Evolutionary conservation across 2,113 vertebrate genomes (phyloP).

Genomic region (Setophaga coronata): DNA sequence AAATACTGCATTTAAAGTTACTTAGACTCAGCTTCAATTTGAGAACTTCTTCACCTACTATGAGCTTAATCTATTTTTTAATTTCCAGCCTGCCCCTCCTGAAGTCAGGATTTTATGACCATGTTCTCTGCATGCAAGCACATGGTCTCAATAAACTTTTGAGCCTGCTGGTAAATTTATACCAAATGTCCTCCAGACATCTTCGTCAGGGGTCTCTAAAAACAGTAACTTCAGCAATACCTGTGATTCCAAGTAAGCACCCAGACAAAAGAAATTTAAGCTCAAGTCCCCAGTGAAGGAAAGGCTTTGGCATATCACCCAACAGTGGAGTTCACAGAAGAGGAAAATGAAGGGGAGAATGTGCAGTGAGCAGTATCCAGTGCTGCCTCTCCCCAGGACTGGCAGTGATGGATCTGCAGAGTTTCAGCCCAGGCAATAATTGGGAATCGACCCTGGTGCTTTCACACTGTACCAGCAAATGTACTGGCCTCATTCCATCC

Average conservation of each 20-base stretch:
- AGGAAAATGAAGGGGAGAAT: not conserved
- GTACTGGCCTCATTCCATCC: not conserved
- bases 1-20: not conserved
- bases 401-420: not conserved
- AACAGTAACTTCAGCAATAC: not conserved
- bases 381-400: not conserved
- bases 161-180: not conserved
- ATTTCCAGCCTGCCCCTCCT: not conserved
- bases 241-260: not conserved
- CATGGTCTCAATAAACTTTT: not conserved
- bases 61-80: not conserved
- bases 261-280: not conserved
- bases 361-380: not conserved
- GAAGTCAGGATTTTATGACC: not conserved
- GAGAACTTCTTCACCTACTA: not conserved
- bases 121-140: constrained; percentile 15
- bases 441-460: not conserved
- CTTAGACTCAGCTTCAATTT: not conserved
- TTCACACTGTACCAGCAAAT: not conserved
- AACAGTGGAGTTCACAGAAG: not conserved
- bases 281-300: not conserved
- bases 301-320: not conserved
- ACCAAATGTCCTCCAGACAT: not conserved
- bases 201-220: not conserved
- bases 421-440: not conserved